Evolutionary conservation across 2,797 vertebrate genomes (phyloP).

Genomic region (Sibirionetta formosa): DNA sequence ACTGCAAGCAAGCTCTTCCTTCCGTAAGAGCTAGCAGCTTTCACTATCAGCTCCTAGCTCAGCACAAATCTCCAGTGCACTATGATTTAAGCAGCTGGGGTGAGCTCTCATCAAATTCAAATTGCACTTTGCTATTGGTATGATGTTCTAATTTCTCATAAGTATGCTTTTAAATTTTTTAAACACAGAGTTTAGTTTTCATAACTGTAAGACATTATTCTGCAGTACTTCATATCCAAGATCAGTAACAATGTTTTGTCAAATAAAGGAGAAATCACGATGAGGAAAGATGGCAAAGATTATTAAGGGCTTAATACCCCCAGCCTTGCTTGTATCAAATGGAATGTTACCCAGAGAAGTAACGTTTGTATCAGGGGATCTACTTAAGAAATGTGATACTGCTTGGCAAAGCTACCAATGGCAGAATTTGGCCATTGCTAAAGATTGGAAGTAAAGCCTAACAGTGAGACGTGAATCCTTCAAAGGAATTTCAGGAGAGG

Average conservation of each 20-base stretch:
- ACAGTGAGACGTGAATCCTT: not conserved
- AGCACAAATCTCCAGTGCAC: not conserved
- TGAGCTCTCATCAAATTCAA: not conserved
- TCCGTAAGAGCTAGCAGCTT: not conserved
- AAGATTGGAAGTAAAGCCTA: not conserved
- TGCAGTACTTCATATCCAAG: not conserved
- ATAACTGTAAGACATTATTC: rapidly evolving
- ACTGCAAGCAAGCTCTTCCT: not conserved
- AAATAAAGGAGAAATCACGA: not conserved
- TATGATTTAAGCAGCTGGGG: not conserved
- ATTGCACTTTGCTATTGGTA: not conserved
- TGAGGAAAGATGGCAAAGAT: not conserved
- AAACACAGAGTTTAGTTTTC: not conserved
- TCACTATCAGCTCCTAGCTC: not conserved
- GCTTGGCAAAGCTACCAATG: not conserved
- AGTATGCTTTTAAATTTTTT: not conserved
- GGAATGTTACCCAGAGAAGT: not conserved
- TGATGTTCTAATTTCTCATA: not conserved
- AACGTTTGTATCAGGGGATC: not conserved
- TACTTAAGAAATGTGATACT: not conserved
- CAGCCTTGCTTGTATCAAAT: not conserved
- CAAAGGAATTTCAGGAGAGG: not conserved
- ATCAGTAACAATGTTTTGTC: not conserved
- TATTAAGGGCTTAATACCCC: not conserved
- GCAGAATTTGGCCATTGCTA: not conserved